Conservation (phyloP, 2,113 vertebrate species). For the Ursus arctos region DNA sequence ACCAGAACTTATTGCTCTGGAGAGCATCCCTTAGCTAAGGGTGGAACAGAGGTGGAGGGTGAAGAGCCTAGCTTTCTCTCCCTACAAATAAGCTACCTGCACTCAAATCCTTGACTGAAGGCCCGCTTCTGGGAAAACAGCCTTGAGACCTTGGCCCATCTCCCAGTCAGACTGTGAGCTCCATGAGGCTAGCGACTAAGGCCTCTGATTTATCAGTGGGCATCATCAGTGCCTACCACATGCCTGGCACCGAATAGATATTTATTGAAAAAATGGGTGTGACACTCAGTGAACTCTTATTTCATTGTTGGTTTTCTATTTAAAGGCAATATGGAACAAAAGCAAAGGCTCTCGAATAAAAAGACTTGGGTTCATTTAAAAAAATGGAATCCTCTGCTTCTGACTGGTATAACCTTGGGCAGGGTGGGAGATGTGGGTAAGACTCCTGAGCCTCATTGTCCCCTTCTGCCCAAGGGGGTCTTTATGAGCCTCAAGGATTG, state of each 20-base stretch:
- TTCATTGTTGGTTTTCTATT: not conserved
- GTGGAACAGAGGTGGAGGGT: not conserved
- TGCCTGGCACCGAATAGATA: not conserved
- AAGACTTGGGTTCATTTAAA: not conserved
- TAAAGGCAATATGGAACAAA: not conserved
- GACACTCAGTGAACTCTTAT: not conserved
- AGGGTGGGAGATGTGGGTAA: accelerated
- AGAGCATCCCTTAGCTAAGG: not conserved
- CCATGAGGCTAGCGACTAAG: not conserved
- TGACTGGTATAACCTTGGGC: not conserved
- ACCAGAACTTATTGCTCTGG: not conserved
- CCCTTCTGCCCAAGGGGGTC: not conserved
- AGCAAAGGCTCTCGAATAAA: not conserved
- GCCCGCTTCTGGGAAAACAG: constrained; percentile 1
- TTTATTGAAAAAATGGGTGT: not conserved
- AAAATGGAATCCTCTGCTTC: not conserved
- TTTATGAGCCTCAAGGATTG: not conserved
- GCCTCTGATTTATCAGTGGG: not conserved
- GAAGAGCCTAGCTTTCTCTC: not conserved
- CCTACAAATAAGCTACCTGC: not conserved
- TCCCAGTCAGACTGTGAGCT: not conserved
- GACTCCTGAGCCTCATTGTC: not conserved
- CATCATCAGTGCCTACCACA: not conserved
- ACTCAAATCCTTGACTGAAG: not conserved
- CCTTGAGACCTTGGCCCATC: not conserved